phyloP scores from a whole-genome alignment of 2,797 vertebrate species.

The Typhlichthys eigenmanni region DNA sequence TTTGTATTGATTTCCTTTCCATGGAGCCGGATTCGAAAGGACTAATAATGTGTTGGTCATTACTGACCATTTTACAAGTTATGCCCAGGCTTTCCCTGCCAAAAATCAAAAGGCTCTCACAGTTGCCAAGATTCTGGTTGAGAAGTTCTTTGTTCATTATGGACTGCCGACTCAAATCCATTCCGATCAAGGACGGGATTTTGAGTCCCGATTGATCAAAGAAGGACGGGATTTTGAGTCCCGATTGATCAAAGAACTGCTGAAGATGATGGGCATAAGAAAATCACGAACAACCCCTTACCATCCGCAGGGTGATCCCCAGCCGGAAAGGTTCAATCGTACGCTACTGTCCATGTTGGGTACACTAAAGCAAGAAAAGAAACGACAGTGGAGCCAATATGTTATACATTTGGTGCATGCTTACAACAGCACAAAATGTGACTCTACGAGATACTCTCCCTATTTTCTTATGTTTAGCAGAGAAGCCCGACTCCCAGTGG shows the following conservation, averaged over 20 bases:
- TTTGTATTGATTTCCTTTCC: slow-evolving; percentile 16
- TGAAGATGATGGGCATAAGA: too few relatives aligned
- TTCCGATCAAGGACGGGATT: background rate
- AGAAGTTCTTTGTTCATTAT: slow-evolving; percentile 6
- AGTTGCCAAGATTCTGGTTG: background rate
- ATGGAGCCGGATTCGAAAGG: slow-evolving; percentile 6
- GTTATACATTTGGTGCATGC: background rate
- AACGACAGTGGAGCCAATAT: slow-evolving; percentile 1
- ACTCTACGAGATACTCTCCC: background rate
- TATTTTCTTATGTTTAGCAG: background rate
- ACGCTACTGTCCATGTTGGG: slow-evolving; percentile 8
- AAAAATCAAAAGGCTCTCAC: slow-evolving; percentile 2
- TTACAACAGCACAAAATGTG: background rate
- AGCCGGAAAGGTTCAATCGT: slow-evolving; percentile 5
- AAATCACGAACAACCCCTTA: too few relatives aligned
- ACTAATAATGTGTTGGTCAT: slow-evolving; percentile 10
- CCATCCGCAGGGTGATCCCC: slow-evolving; percentile 6
- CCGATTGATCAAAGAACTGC: too few relatives aligned
- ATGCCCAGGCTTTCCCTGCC: slow-evolving; percentile 5
- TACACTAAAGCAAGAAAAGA: background rate
- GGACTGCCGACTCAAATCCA: slow-evolving; percentile 3
- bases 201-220: too few relatives aligned
- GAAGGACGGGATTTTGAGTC: background rate
- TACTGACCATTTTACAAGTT: slow-evolving; percentile 6
- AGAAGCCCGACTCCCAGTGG: background rate